phyloP scores from a whole-genome alignment of 2,797 vertebrate genomes.

The Fistularia tabacaria region DNA sequence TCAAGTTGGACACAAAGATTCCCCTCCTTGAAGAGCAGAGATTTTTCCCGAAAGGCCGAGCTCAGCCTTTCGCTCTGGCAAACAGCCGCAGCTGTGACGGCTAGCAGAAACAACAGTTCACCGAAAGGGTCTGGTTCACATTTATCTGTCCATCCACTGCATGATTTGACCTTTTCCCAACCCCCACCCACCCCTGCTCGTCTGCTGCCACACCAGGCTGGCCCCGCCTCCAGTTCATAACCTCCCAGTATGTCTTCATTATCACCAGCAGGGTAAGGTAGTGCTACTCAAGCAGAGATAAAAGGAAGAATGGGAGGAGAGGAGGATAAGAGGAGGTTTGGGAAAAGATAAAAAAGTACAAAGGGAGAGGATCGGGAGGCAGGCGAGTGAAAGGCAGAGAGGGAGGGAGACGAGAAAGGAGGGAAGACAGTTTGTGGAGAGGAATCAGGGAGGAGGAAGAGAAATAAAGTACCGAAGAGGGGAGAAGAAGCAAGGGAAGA shows the following conservation, averaged over 20 bases:
- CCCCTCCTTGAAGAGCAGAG: too few relatives aligned
- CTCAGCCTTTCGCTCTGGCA: not conserved
- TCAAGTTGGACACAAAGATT: too few relatives aligned
- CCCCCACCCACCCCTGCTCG: constrained; percentile 5
- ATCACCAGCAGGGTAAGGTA: constrained; percentile 45
- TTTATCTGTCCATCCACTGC: constrained; percentile 38
- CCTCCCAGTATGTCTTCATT: constrained; percentile 50
- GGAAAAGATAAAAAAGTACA: not conserved
- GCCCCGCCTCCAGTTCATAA: constrained; percentile 44
- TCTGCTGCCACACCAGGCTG: constrained; percentile 4
- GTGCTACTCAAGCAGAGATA: constrained; percentile 28
- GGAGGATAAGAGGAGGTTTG: constrained; percentile 2
- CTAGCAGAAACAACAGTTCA: not conserved
- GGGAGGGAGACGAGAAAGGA: not conserved
- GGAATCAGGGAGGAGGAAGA: constrained; percentile 2
- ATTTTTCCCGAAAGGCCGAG: not conserved
- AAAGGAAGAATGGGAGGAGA: constrained; percentile 20
- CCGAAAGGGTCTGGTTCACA: constrained; percentile 36
- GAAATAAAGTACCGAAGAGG: not conserved
- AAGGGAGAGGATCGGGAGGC: not conserved
- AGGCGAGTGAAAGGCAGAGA: not conserved
- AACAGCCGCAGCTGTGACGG: too few relatives aligned
- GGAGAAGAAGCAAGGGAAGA: constrained; percentile 20
- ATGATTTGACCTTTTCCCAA: constrained; percentile 43
- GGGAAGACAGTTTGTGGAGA: not conserved